phyloP scores from a whole-genome alignment of 1,140 invertebrate genomes.

The Venturia canescens region DNA sequence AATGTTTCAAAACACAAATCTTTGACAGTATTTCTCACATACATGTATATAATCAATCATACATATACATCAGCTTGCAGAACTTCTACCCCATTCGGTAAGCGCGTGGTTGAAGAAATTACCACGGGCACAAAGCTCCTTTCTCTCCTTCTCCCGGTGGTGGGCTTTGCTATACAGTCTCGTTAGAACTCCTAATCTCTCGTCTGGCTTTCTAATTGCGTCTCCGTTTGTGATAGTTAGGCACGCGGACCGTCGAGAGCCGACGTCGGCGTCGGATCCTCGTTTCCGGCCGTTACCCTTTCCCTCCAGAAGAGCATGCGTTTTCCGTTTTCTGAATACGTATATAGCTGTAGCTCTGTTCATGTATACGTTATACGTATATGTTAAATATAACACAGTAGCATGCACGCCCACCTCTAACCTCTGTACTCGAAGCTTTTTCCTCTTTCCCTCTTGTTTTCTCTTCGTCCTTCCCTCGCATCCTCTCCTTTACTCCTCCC shows the following conservation, averaged over 20 bases:
- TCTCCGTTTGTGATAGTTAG: conserved; percentile 50
- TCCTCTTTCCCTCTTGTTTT: conserved; percentile 35
- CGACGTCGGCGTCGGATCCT: conserved; percentile 41
- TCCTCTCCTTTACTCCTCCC: conserved; percentile 8
- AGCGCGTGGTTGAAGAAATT: conserved; percentile 18
- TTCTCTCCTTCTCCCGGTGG: neutral
- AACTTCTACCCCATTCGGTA: conserved; percentile 34
- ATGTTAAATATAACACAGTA: conserved; percentile 24
- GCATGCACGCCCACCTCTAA: conserved; percentile 36
- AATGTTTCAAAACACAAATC: conserved; percentile 2
- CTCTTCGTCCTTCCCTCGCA: conserved; percentile 8
- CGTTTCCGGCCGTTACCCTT: conserved; percentile 53
- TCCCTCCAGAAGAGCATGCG: conserved; percentile 50
- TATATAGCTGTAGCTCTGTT: conserved; percentile 11
- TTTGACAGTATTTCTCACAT: neutral
- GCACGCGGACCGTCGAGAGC: conserved; percentile 40
- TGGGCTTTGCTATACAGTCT: conserved; percentile 41
- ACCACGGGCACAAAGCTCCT: conserved; percentile 17
- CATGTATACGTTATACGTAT: neutral
- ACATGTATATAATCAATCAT: neutral
- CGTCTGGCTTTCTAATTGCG: conserved; percentile 53
- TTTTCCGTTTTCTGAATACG: conserved; percentile 45
- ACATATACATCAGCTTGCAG: neutral
- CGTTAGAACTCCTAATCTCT: conserved; percentile 50
- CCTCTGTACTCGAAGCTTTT: conserved; percentile 32